These are phyloP conservation scores for Zygogramma bicolorata DNA, from an alignment of 2,888 invertebrate species.

Conservation along the genomic window DNA sequence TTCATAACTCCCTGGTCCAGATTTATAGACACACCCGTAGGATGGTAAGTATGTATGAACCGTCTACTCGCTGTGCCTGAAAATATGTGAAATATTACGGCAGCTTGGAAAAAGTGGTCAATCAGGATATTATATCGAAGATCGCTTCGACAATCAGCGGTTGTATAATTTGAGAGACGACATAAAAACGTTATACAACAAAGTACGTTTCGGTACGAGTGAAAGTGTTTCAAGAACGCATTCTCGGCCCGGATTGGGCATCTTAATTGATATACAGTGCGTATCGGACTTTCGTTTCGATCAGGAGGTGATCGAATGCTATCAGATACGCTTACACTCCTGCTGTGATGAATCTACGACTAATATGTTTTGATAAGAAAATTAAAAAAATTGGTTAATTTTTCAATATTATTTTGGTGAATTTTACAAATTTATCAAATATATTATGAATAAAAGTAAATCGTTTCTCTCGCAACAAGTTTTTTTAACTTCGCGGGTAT, in stretches of 20 bases:
- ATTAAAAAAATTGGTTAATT: no score
- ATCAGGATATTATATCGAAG: constrained; percentile 9
- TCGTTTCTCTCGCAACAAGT: no score
- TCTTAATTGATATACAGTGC: background rate
- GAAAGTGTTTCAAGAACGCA: constrained; percentile 13
- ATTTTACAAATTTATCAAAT: no score
- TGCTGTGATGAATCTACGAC: no score
- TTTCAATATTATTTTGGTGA: no score
- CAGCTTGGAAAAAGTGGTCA: background rate
- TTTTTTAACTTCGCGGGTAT: no score
- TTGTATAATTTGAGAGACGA: constrained; percentile 22
- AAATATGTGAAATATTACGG: background rate
- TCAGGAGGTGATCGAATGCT: no score
- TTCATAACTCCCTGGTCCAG: background rate
- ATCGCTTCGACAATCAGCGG: background rate
- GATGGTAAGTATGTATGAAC: background rate
- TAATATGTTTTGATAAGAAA: no score
- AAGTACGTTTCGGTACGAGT: constrained; percentile 6
- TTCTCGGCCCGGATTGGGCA: background rate
- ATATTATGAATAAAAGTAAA: no score
- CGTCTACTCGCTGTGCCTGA: background rate
- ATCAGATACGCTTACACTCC: no score
- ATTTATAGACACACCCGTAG: background rate
- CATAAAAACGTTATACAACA: constrained; percentile 21
- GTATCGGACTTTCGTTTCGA: background rate